These are phyloP conservation scores for Strongylocentrotus purpuratus DNA, from an alignment of 35 echinoderm and acorn worm genomes.

Conservation along the genomic window DNA sequence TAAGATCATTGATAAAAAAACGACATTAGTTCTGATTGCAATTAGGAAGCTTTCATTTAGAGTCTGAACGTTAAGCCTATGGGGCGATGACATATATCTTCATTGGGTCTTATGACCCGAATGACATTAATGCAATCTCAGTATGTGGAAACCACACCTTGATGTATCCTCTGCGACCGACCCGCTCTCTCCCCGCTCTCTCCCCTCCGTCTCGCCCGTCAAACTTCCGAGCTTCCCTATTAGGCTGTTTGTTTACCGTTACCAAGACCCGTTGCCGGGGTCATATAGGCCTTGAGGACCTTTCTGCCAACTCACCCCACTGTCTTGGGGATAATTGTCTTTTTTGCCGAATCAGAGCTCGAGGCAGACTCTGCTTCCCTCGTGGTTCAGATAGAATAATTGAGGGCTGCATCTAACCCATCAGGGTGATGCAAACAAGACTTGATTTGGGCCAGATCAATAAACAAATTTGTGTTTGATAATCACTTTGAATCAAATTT, in stretches of 20 bases:
- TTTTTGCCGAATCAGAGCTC: constrained; percentile 1
- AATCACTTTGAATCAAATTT: background rate
- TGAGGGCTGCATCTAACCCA: background rate
- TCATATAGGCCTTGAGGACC: background rate
- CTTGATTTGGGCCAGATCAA: background rate
- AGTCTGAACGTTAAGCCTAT: background rate
- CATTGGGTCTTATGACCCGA: background rate
- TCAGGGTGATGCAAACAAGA: background rate
- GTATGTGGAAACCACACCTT: constrained; percentile 16
- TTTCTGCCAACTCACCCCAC: background rate
- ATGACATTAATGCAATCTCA: constrained; percentile 12
- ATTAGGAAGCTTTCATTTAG: background rate
- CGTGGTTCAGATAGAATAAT: background rate
- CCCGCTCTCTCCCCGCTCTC: background rate
- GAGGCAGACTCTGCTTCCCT: background rate
- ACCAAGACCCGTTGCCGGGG: background rate
- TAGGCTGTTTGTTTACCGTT: constrained; percentile 10
- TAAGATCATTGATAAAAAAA: background rate
- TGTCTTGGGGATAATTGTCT: background rate
- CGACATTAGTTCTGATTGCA: background rate
- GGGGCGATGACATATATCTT: background rate
- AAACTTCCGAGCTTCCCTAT: background rate
- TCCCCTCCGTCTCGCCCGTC: background rate
- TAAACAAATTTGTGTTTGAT: background rate
- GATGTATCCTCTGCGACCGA: background rate